phyloP scores from a whole-genome alignment of 2,888 invertebrate species.

The Pharmacophagus antenor region DNA sequence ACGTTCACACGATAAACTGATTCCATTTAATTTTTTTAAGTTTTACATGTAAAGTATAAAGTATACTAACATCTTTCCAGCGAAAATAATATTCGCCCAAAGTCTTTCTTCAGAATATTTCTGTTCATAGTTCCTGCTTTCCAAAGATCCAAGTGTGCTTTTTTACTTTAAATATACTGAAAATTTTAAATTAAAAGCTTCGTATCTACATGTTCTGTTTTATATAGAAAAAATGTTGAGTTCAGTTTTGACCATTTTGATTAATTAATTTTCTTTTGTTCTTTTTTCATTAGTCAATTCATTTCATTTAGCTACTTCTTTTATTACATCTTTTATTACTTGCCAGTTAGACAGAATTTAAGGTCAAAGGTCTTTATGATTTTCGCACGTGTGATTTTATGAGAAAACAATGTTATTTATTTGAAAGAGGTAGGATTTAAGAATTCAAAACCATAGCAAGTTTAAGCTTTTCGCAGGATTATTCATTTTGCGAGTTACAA shows the following conservation, averaged over 20 bases:
- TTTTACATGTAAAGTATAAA: background rate
- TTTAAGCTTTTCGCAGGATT: too few species aligned
- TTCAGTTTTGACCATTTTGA: constrained; percentile 11
- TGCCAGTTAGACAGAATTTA: constrained; percentile 12
- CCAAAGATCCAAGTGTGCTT: background rate
- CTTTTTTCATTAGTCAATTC: constrained; percentile 17
- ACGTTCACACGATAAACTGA: too few species aligned
- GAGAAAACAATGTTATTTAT: too few species aligned
- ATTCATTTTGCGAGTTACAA: too few species aligned
- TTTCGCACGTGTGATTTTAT: background rate
- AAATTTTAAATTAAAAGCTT: background rate
- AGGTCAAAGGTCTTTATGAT: background rate
- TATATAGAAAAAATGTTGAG: background rate
- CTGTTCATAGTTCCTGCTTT: constrained; percentile 35
- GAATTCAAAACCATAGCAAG: background rate
- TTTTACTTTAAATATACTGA: constrained; percentile 1
- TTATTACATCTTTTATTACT: constrained; percentile 13
- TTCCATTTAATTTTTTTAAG: too few species aligned
- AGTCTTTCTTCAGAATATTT: constrained; percentile 42
- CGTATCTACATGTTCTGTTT: constrained; percentile 4
- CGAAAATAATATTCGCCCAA: constrained; percentile 39
- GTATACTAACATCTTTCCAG: constrained; percentile 49
- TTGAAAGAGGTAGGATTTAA: too few species aligned
- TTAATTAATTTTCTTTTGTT: constrained; percentile 30
- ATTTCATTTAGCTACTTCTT: background rate